Base-by-base conservation (phyloP, 2,113 vertebrate species). In the Nanorana parkeri region DNA sequence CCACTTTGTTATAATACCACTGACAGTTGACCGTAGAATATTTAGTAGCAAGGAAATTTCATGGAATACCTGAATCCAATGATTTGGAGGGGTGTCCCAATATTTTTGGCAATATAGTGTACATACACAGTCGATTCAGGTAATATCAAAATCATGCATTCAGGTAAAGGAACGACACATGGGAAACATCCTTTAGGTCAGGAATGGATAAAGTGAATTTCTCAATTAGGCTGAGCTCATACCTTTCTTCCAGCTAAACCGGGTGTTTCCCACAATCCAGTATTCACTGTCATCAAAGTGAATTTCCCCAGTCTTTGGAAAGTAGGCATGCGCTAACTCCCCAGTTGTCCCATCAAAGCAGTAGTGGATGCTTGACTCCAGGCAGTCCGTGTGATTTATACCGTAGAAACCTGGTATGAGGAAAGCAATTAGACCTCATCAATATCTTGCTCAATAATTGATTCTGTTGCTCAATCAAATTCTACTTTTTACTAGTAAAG, bases 171-270 rank as follows among this genome's bases (percentile, higher is more conserved):
- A 61, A 61, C 7, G 1, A n/a, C 13, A 61, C 10, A 11, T 61
- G 13, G 58, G 13, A 23, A 20, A 21, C 19, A 61, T n/a, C 19
- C 13, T 23, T 61, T 61, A n/a, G n/a, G 13, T n/a, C 20, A 61
- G 58, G n/a, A 61, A n/a, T 61, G 10, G 21, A 61, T 20, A 11
- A 17, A n/a, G 4, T 20, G 19, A 61, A n/a, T 17, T 61, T n/a
- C 58, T 47, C 41, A 47, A 36, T 7, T 36, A 5, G 10, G 41
- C 8, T 47, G 41, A 47, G 8, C 13, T 41, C n/a, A 19, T 87
- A 92, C 98, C 96, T 95, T 97, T 98, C 80, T 95, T 97, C 97
- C 98, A 99, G 92, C 97, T 99, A 90, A 96, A 99, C 52, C 96
- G 94, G 26, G 98, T 99, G 81, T 96, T 94, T 15, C 98, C 98